Evolutionary conservation across 2,797 vertebrate species (phyloP), one percentile per base, ranked within the genome.

Genomic region (Gadopsis marmoratus): DNA sequence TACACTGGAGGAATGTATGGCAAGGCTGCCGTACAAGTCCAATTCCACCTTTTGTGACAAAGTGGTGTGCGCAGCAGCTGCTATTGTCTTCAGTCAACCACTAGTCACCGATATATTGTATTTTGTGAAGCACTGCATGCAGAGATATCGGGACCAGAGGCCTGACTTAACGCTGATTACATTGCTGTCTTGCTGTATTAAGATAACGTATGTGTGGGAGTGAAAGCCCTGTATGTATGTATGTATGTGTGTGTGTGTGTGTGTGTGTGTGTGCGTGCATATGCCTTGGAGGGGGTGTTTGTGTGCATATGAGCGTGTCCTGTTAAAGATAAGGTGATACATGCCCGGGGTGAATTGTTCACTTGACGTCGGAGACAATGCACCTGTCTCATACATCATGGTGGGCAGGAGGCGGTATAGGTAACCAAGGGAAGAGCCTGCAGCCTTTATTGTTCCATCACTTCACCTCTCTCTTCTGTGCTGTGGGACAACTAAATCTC

Each of bases 321-420:
- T 71, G 73, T 78, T 68, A 39, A 71, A 89, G 87, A 93, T 93
- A 90, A 91, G 86, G 88, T 88, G 87, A 89, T 85, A 68, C 76
- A 89, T 85, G 82, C 61, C 58, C 35, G 9, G 78, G 23, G 77
- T 86, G 77, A 88, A 67, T 78, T 84, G 86, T 88, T 76, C 85
- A 86, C 84, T 86, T 67, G 82, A 70, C 55, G 50, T 89, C 62
- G 62, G 51, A 74, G 76, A 88, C 87, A 89, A 74, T 89, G 85
- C 82, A 83, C 79, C 83, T 90, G 87, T 83, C 88, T 88, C 88
- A 66, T 92, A 79, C 82, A 90, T 93, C 91, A 90, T 7, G 13
- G 62, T 8, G 74, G 81, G 79, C 69, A 41, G 71, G 75, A 81
- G 79, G 56, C 37, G 45, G 76, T 31, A 11, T 50, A 45, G 73